These are phyloP conservation scores for Penaeus vannamei DNA, from an alignment of 1,140 invertebrate genomes.

Conservation along the genomic window DNA sequence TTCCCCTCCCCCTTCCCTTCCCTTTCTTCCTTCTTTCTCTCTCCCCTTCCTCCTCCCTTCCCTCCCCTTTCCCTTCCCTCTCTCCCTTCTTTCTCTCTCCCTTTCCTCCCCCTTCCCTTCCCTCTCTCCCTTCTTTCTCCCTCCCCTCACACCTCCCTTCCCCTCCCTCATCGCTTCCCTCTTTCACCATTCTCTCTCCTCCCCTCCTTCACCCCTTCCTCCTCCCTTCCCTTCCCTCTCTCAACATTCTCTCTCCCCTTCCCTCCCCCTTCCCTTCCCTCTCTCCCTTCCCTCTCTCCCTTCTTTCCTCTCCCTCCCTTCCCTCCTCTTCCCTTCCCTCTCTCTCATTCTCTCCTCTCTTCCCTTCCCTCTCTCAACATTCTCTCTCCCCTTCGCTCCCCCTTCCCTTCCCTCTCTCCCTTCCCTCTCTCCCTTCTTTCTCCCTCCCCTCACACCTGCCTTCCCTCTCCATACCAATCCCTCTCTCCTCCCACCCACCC, in stretches of 20 bases:
- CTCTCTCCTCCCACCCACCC: too few relatives aligned
- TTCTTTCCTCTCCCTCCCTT: too few relatives aligned
- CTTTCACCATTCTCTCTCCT: not conserved
- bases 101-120: not conserved
- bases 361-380: not conserved
- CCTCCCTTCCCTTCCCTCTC: not conserved
- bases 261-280: not conserved
- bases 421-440: too few relatives aligned
- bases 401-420: not conserved
- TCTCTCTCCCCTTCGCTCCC: not conserved
- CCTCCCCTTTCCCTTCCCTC: not conserved
- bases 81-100: not conserved
- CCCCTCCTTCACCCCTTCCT: not conserved
- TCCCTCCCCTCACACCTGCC: too few relatives aligned
- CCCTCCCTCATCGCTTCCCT: not conserved
- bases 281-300: not conserved
- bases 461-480: too few relatives aligned
- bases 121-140: not conserved
- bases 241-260: not conserved
- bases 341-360: not conserved
- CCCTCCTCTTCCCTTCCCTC: not conserved
- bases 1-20: not conserved
- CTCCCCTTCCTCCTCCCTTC: not conserved
- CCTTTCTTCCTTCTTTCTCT: too few relatives aligned
- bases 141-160: not conserved